These are phyloP conservation scores for Paedocypris micromegethes DNA, from an alignment of 2,797 vertebrate genomes.

Conservation along the genomic window DNA sequence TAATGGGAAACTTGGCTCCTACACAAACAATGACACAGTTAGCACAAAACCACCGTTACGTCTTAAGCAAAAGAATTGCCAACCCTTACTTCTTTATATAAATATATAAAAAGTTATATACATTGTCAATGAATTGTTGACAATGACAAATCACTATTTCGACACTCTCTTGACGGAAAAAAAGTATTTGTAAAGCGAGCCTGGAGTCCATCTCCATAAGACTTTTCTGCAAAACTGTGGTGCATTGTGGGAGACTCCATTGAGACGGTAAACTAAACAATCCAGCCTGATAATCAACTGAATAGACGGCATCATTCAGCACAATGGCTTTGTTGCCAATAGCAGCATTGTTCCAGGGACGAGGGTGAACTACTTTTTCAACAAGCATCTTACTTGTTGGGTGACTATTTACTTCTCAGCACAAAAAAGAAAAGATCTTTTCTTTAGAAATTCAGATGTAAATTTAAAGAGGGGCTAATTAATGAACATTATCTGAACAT, in stretches of 20 bases:
- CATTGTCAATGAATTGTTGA: not conserved
- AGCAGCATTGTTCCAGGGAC: not conserved
- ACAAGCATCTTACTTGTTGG: not conserved
- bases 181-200: too few relatives aligned
- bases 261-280: not conserved
- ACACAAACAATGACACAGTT: conserved; percentile 31
- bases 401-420: not conserved
- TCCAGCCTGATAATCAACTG: conserved; percentile 17
- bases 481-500: too few relatives aligned
- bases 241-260: conserved; percentile 10
- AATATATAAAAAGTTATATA: too few relatives aligned
- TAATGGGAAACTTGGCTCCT: conserved; percentile 98
- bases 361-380: not conserved
- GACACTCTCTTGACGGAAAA: too few relatives aligned
- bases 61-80: conserved; percentile 17
- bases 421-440: not conserved
- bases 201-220: too few relatives aligned
- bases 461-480: not conserved
- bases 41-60: conserved; percentile 21
- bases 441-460: not conserved
- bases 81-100: conserved; percentile 9
- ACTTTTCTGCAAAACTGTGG: not conserved
- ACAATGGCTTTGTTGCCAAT: conserved; percentile 10
- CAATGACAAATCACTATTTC: not conserved
- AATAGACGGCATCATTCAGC: not conserved